Percentiles rank a stretch among this genome's conserved stretches.
Conservation (phyloP, 2,113 vertebrate genomes). For the Plecotus auritus region DNA sequence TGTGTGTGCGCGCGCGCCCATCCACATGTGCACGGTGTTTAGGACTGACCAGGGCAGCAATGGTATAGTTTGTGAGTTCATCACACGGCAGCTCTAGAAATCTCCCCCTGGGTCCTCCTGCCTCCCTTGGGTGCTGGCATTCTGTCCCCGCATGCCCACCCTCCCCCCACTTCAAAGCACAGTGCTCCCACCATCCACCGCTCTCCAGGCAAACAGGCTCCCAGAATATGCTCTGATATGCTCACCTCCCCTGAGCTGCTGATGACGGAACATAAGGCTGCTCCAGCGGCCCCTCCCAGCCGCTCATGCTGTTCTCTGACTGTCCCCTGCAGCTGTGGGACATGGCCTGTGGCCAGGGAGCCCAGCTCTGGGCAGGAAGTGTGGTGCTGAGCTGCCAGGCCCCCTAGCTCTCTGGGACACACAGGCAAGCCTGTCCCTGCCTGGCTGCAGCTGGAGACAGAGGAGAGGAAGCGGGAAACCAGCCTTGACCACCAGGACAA, state of each 20-base stretch:
- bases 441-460: not conserved
- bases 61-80: not conserved
- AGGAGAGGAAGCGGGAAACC: not conserved
- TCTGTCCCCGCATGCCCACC: not conserved
- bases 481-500: not conserved
- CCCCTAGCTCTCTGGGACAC: not conserved
- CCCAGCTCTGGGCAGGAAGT: not conserved
- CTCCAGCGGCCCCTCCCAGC: not conserved
- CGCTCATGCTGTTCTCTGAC: accelerated
- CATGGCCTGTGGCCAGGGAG: not conserved
- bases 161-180: not conserved
- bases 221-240: not conserved
- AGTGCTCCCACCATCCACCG: accelerated
- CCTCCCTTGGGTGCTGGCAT: too few relatives aligned
- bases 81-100: not conserved
- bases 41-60: not conserved
- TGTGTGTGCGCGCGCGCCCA: accelerated
- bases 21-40: not conserved
- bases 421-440: not conserved
- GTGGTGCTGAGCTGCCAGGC: not conserved
- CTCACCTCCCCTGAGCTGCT: not conserved
- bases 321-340: not conserved
- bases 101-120: accelerated
- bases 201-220: not conserved
- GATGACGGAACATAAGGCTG: not conserved